phyloP scores from a whole-genome alignment of 2,888 invertebrate species.

The Mesorhabditis belari region DNA sequence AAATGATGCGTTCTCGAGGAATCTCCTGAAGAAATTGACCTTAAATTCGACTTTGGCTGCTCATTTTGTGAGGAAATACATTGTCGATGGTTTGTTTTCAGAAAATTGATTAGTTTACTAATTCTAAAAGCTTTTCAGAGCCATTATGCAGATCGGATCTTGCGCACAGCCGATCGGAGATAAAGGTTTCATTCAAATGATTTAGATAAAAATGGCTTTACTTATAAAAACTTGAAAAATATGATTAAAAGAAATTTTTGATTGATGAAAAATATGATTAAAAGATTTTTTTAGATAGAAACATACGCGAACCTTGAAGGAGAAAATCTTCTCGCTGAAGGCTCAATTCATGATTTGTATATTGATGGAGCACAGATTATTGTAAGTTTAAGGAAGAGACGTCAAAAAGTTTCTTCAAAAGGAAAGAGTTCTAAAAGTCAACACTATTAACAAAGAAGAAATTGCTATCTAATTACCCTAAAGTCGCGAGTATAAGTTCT shows the following conservation, averaged over 20 bases:
- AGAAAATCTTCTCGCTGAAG: background rate
- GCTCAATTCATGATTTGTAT: background rate
- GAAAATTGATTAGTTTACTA: background rate
- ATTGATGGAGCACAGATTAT: too few relatives aligned
- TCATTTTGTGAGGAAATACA: background rate
- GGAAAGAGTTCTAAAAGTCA: too few relatives aligned
- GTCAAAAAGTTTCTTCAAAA: too few relatives aligned
- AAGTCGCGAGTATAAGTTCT: too few relatives aligned
- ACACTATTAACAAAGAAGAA: too few relatives aligned
- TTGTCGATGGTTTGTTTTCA: background rate
- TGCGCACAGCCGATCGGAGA: background rate
- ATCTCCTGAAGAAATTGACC: background rate
- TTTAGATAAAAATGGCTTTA: background rate
- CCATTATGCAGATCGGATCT: background rate
- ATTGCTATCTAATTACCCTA: too few relatives aligned
- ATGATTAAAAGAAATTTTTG: too few relatives aligned
- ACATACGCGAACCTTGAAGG: background rate
- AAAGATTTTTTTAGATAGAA: too few relatives aligned
- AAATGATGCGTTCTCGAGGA: background rate
- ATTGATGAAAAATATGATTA: too few relatives aligned
- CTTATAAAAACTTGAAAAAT: background rate
- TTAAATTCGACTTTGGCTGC: background rate
- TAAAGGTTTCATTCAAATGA: background rate
- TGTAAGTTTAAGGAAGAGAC: too few relatives aligned
- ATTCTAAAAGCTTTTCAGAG: background rate